Conservation (phyloP, 2,888 invertebrate genomes). For the Galeruca laticollis region DNA sequence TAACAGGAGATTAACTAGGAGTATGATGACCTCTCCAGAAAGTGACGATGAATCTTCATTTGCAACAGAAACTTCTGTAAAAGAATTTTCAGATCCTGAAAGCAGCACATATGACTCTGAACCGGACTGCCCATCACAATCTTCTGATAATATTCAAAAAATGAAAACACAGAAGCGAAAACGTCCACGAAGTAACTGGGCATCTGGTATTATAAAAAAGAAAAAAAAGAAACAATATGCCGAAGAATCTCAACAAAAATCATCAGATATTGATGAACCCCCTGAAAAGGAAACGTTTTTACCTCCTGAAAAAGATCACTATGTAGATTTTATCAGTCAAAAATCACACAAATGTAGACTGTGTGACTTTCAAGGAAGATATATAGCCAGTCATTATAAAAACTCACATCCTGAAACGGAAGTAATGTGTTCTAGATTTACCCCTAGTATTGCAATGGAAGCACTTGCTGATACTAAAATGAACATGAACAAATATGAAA, state of each 20-base stretch:
- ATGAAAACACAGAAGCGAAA: slow-evolving; percentile 63
- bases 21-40: slow-evolving; percentile 43
- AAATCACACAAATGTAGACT: slow-evolving; percentile 69
- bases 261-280: slow-evolving; percentile 6
- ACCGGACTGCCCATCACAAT: slow-evolving; percentile 49
- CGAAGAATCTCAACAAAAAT: slow-evolving; percentile 15
- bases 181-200: slow-evolving; percentile 64
- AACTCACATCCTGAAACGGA: slow-evolving; percentile 75
- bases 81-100: slow-evolving; percentile 17
- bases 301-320: slow-evolving; percentile 55
- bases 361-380: slow-evolving; percentile 72
- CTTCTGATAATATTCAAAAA: slow-evolving; percentile 53
- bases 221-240: slow-evolving; percentile 45
- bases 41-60: slow-evolving; percentile 44
- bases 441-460: slow-evolving; percentile 68
- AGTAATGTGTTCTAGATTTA: slow-evolving; percentile 74
- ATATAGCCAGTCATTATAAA: slow-evolving; percentile 77
- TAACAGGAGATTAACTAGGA: slow-evolving; percentile 42
- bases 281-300: slow-evolving; percentile 35
- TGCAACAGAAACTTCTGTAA: slow-evolving; percentile 23
- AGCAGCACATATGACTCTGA: slow-evolving; percentile 46
- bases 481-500: slow-evolving; percentile 52
- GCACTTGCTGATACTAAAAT: slow-evolving; percentile 68
- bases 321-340: slow-evolving; percentile 42
- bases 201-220: slow-evolving; percentile 53